These are phyloP conservation scores for Buathra laborator DNA, from an alignment of 2,888 invertebrate genomes.

Conservation along the genomic window DNA sequence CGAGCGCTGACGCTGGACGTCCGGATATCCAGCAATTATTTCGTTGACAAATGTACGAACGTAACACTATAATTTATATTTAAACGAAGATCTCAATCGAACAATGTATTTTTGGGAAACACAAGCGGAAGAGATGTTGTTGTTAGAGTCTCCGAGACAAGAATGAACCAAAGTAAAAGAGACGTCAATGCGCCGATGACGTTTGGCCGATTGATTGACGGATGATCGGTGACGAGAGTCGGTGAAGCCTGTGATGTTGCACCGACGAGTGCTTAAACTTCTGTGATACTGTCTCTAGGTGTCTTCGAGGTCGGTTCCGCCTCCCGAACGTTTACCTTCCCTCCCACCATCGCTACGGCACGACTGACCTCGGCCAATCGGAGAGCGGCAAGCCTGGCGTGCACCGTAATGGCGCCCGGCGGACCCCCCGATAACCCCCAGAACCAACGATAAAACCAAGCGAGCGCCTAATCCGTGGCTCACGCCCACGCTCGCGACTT, in stretches of 20 bases:
- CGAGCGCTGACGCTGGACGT: constrained; percentile 27
- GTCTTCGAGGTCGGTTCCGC: constrained; percentile 71
- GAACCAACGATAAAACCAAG: constrained; percentile 65
- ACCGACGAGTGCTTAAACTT: constrained; percentile 73
- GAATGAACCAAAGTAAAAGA: constrained; percentile 7
- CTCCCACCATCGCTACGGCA: constrained; percentile 58
- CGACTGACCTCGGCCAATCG: constrained; percentile 57
- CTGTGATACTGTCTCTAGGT: constrained; percentile 68
- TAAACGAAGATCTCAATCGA: background rate
- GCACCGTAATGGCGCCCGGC: constrained; percentile 76
- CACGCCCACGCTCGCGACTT: constrained; percentile 61
- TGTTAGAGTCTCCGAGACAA: background rate
- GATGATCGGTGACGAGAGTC: constrained; percentile 23
- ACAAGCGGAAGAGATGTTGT: background rate
- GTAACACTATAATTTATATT: constrained; percentile 21
- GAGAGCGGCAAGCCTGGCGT: constrained; percentile 13
- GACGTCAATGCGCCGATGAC: constrained; percentile 11
- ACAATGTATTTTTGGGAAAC: background rate
- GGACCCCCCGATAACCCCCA: constrained; percentile 58
- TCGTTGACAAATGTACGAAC: constrained; percentile 18
- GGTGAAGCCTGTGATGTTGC: constrained; percentile 68
- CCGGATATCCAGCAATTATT: constrained; percentile 8
- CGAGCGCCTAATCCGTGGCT: constrained; percentile 44
- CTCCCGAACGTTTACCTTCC: constrained; percentile 65
- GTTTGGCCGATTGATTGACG: constrained; percentile 30